Conservation (phyloP, 2,888 invertebrate species). For the Nephrotoma appendiculata region DNA sequence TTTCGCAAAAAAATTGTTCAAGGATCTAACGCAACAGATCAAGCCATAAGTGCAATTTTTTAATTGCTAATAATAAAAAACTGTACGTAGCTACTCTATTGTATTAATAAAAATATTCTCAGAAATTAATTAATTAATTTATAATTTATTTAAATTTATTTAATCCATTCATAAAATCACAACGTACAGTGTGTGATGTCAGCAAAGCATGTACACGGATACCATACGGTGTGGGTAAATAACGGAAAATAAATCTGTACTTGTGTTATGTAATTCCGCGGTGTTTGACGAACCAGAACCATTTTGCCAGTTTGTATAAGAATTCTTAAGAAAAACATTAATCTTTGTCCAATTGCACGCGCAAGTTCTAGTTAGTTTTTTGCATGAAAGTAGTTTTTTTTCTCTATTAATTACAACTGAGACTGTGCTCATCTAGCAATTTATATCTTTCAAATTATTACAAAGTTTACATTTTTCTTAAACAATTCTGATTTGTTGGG, state of each 20-base stretch:
- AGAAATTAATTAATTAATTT: neutral
- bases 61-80: neutral
- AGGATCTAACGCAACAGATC: neutral
- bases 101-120: neutral
- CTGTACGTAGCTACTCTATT: neutral
- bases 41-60: neutral
- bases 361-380: no score
- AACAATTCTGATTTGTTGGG: no score
- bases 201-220: neutral
- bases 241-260: neutral
- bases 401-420: no score
- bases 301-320: neutral
- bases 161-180: neutral
- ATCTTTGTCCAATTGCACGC: neutral
- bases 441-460: no score
- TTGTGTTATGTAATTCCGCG: neutral
- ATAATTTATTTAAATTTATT: neutral
- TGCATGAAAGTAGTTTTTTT: no score
- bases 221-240: neutral
- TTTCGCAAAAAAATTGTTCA: neutral
- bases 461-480: no score
- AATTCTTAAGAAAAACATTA: neutral
- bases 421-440: no score
- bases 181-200: neutral
- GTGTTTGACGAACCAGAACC: neutral